phyloP scores from a whole-genome alignment of 2,113 vertebrate species.

The Aphelocoma coerulescens region DNA sequence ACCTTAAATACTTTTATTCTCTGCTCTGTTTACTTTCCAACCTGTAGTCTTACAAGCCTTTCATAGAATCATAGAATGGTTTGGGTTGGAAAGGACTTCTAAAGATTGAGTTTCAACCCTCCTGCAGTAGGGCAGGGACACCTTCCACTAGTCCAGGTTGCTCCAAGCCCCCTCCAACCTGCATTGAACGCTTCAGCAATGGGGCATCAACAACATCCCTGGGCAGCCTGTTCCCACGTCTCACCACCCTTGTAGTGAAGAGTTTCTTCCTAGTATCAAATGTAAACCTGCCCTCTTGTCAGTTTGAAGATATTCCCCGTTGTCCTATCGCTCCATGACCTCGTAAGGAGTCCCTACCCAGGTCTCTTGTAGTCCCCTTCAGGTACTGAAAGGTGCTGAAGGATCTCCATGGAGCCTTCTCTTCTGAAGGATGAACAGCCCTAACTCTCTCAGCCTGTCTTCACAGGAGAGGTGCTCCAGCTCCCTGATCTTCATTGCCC shows the following conservation, averaged over 20 bases:
- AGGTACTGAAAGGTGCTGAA: neutral
- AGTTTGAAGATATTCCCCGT: neutral
- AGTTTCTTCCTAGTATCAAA: neutral
- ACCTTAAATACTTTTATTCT: neutral
- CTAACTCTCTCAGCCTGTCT: neutral
- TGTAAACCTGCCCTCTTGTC: neutral
- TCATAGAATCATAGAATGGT: neutral
- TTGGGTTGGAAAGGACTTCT: neutral
- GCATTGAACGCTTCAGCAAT: neutral
- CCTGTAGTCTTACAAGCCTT: rapidly evolving
- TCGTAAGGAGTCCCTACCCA: neutral
- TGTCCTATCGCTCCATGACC: neutral
- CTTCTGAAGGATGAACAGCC: neutral
- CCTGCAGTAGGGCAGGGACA: neutral
- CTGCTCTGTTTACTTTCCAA: neutral
- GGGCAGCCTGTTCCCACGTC: neutral
- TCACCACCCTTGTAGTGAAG: neutral
- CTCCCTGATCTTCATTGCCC: too few species aligned
- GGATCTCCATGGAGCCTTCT: neutral
- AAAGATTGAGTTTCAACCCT: rapidly evolving
- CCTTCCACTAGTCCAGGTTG: neutral
- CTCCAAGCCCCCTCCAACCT: neutral
- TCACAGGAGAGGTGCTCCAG: neutral
- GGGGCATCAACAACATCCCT: neutral
- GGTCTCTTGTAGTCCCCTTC: neutral